A percentile compares a stretch with the other conserved stretches of the same genome.
Evolutionary conservation across 1,140 invertebrate species (phyloP).

Genomic region (Maniola jurtina): DNA sequence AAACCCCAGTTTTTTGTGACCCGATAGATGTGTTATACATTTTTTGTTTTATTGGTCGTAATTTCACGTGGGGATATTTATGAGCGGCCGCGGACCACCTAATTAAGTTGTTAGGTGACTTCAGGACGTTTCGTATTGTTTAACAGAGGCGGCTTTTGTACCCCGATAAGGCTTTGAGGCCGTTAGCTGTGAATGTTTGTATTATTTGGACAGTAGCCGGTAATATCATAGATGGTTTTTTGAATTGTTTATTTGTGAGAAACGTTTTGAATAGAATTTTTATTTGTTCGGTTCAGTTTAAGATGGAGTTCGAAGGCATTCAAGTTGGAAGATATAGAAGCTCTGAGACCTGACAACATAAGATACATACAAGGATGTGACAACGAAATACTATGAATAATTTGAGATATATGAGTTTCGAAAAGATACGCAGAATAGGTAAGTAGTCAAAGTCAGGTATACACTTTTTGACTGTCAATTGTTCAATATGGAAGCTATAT

Average conservation of each 20-base stretch:
- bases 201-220: conserved; percentile 61
- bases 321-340: too few species aligned
- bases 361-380: too few species aligned
- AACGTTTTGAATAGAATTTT: conserved; percentile 10
- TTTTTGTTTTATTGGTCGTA: conserved; percentile 76
- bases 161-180: conserved; percentile 52
- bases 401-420: too few species aligned
- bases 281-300: neutral
- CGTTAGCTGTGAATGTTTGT: conserved; percentile 49
- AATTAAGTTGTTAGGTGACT: conserved; percentile 76
- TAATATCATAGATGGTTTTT: conserved; percentile 14
- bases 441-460: too few species aligned
- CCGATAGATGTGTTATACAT: conserved; percentile 76
- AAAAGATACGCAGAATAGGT: too few species aligned
- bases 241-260: conserved; percentile 16
- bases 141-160: conserved; percentile 58
- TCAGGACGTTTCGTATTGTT: conserved; percentile 61
- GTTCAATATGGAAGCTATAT: too few species aligned
- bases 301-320: too few species aligned
- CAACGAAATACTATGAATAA: too few species aligned
- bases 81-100: conserved; percentile 68
- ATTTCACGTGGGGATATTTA: conserved; percentile 76
- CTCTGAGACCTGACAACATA: too few species aligned
- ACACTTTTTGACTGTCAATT: too few species aligned
- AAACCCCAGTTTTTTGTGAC: conserved; percentile 71